These are phyloP conservation scores for Reticulitermes speratus DNA, from an alignment of 1,140 invertebrate species.

Conservation along the genomic window DNA sequence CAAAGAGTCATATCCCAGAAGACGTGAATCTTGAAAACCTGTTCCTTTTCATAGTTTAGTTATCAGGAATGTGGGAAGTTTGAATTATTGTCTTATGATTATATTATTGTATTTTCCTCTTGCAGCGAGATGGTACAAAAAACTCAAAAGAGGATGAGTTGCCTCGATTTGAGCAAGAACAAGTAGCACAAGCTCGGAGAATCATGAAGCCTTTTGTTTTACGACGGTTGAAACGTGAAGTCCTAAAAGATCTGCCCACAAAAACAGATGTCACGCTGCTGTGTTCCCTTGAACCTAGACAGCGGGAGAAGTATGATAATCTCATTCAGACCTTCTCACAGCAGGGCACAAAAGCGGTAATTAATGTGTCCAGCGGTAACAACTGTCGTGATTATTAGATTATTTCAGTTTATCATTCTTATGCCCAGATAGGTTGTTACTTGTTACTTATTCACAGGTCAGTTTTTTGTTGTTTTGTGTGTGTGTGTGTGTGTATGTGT, in stretches of 20 bases:
- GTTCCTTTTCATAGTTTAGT: background rate
- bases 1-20: too few relatives aligned
- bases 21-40: background rate
- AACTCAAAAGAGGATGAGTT: constrained; percentile 53
- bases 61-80: background rate
- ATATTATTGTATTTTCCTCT: too few relatives aligned
- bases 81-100: background rate
- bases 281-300: constrained; percentile 66
- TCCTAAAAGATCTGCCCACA: constrained; percentile 76
- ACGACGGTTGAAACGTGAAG: constrained; percentile 83
- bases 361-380: background rate
- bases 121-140: background rate
- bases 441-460: too few relatives aligned
- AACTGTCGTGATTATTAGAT: too few relatives aligned
- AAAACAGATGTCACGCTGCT: constrained; percentile 70
- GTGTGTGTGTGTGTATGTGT: too few relatives aligned
- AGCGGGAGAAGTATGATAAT: constrained; percentile 71
- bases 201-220: constrained; percentile 97
- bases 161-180: constrained; percentile 81
- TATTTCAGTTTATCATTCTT: too few relatives aligned
- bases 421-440: too few relatives aligned
- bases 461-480: too few relatives aligned
- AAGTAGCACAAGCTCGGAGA: constrained; percentile 87
- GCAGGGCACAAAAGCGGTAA: constrained; percentile 52
- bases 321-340: constrained; percentile 71